Evolutionary conservation across 1,140 invertebrate species (phyloP).

Genomic region (Nasonia vitripennis): DNA sequence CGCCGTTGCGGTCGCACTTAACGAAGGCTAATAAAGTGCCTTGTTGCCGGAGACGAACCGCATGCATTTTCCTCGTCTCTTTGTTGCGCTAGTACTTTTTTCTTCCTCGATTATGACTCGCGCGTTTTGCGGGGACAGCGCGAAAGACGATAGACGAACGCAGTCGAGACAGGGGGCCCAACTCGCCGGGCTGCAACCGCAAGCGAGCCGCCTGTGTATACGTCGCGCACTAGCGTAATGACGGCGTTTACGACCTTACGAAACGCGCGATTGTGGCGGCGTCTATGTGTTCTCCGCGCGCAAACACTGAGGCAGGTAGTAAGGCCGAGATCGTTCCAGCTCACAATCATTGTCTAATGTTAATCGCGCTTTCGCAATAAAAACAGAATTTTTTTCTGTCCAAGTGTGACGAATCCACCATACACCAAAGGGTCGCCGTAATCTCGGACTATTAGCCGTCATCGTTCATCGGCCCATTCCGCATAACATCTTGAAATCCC

Average conservation of each 20-base stretch:
- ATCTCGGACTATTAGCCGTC: neutral
- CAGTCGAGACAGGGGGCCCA: neutral
- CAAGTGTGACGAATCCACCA: neutral
- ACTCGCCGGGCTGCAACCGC: neutral
- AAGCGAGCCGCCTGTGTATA: neutral
- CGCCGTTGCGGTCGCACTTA: slow-evolving; percentile 39
- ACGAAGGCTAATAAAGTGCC: slow-evolving; percentile 49
- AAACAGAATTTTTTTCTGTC: neutral
- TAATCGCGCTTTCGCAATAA: neutral
- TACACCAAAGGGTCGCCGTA: neutral
- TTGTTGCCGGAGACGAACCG: slow-evolving; percentile 51
- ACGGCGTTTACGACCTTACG: slow-evolving; percentile 36
- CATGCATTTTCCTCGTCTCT: neutral
- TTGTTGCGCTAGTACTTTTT: neutral
- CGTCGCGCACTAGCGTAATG: neutral
- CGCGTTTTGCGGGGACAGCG: neutral
- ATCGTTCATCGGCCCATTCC: slow-evolving; percentile 12
- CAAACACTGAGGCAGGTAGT: no score
- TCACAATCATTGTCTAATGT: neutral
- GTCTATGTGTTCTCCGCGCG: neutral
- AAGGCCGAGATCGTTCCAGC: no score
- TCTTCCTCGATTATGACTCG: neutral
- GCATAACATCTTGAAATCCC: slow-evolving; percentile 13
- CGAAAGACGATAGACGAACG: neutral
- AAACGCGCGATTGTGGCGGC: slow-evolving; percentile 23